A percentile compares a stretch with the other conserved stretches of the same genome.
phyloP scores from a whole-genome alignment of 1,140 invertebrate species.

The Drosophila ficusphila region DNA sequence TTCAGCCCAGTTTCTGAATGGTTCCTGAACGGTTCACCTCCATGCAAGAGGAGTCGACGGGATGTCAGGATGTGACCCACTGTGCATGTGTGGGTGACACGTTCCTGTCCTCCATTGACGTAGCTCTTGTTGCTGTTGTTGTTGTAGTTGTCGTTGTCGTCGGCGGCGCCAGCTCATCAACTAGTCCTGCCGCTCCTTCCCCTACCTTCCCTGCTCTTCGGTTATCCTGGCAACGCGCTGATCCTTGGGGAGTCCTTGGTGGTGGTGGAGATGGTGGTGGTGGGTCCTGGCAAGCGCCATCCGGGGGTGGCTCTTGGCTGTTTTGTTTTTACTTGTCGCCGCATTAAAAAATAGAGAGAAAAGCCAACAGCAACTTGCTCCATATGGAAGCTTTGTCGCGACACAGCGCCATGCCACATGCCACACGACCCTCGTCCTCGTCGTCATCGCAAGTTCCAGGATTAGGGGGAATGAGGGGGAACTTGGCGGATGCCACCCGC shows the following conservation, averaged over 20 bases:
- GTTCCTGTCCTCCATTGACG: conserved; percentile 44
- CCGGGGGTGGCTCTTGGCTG: conserved; percentile 59
- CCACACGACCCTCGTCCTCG: conserved; percentile 14
- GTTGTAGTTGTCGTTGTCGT: conserved; percentile 30
- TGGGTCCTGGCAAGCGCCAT: conserved; percentile 53
- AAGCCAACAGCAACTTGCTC: conserved; percentile 57
- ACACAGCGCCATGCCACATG: conserved; percentile 50
- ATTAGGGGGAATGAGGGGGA: no score
- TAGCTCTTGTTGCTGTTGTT: conserved; percentile 38
- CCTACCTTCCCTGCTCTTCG: neutral
- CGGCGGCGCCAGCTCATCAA: conserved; percentile 75
- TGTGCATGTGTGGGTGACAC: conserved; percentile 67
- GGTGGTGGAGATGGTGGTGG: neutral
- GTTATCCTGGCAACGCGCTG: conserved; percentile 61
- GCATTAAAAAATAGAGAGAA: conserved; percentile 74
- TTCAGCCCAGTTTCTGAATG: neutral
- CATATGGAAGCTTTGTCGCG: conserved; percentile 59
- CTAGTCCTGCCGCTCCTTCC: conserved; percentile 22
- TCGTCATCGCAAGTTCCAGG: no score
- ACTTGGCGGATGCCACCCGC: conserved; percentile 53
- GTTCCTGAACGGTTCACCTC: conserved; percentile 11
- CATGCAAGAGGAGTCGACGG: neutral
- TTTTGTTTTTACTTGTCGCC: conserved; percentile 71
- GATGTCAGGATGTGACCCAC: conserved; percentile 31
- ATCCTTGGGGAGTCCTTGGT: conserved; percentile 62